Base-by-base conservation (phyloP, 2,888 invertebrate species). In the Xestia rhomboidea region DNA sequence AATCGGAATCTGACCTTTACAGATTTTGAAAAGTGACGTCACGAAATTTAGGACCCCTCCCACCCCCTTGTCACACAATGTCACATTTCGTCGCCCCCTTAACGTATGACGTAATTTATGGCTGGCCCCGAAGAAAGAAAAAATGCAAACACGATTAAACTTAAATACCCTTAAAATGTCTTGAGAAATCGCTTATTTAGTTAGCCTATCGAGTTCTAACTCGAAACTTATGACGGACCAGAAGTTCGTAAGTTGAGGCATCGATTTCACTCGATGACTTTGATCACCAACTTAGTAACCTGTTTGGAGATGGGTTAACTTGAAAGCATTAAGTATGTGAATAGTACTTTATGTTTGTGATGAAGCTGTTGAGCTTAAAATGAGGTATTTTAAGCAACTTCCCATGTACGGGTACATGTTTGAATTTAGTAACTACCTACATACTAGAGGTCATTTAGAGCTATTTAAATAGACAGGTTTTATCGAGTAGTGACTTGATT, bases 241-340 rank as follows among this genome's bases (percentile, higher is more conserved):
- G n/a, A n/a, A 85, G 68, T 85, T 85, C 34, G 13, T 54, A 72
- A 78, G 73, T 67, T 78, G 60, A 74, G 81, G 77, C 64, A 71
- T 74, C 83, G 63, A 34, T 78, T 73, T 76, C 73, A 75, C 51
- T 77, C 51, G 62, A 70, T 68, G 67, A 75, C 76, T 85, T 66
- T 75, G 68, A 81, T 81, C 67, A 78, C 63, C 70, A 76, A 76
- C 68, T 57, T 71, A 71, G 68, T 82, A 73, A 68, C 74, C 44
- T 75, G 41, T 44, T 69, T 73, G 27, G 27, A 68, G 49, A 38
- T 63, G 18, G 24, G 34, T 54, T 34, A 68, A 74, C 68, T 68
- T 73, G 57, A 71, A 70, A 68, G 34, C 10, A 51, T 70, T 67
- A 38, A 73, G 62, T 62, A 57, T 67, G 41, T 44, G 27, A 34